These are phyloP conservation scores for Gadopsis bispinosus DNA, from an alignment of 2,797 vertebrate genomes.

Conservation along the genomic window DNA sequence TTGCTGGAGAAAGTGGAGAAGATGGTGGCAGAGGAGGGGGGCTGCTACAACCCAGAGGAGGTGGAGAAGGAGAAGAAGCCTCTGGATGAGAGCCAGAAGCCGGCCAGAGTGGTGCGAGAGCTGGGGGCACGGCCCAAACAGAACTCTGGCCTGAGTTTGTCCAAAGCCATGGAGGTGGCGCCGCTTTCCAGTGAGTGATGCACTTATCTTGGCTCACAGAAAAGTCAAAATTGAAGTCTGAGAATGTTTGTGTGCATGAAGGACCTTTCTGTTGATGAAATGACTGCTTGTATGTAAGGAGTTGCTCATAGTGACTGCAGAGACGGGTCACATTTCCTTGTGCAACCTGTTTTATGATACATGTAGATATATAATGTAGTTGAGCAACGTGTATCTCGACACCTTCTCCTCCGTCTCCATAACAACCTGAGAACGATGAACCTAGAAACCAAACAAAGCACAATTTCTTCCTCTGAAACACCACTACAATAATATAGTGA, in stretches of 20 bases:
- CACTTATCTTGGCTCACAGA: background rate
- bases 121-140: conserved; percentile 84
- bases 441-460: background rate
- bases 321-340: background rate
- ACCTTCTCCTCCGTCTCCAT: background rate
- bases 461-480: background rate
- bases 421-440: background rate
- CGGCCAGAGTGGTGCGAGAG: conserved; percentile 63
- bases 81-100: conserved; percentile 70
- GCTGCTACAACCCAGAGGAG: conserved; percentile 65
- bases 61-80: conserved; percentile 59
- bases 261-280: conserved; percentile 4
- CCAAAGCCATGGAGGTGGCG: conserved; percentile 65
- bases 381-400: background rate
- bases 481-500: background rate
- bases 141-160: conserved; percentile 70
- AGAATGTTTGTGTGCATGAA: background rate
- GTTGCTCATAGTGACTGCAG: background rate
- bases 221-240: background rate
- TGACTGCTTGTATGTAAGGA: background rate
- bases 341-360: background rate
- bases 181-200: conserved; percentile 74
- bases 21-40: conserved; percentile 83
- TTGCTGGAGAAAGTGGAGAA: conserved; percentile 84
- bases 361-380: background rate